phyloP scores from a whole-genome alignment of 2,113 vertebrate genomes.

The Apteryx owenii region DNA sequence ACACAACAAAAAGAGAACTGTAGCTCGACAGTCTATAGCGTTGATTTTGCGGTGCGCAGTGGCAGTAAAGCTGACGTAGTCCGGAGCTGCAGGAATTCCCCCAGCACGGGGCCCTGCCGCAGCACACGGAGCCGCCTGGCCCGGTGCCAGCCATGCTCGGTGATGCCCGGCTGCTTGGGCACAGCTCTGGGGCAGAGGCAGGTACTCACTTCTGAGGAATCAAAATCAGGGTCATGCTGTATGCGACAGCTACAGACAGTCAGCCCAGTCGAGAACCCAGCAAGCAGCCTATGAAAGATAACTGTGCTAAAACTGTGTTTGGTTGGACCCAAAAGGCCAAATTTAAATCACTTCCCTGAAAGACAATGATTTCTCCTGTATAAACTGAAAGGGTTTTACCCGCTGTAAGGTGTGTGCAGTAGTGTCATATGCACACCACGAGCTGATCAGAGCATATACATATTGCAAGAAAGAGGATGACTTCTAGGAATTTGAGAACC shows the following conservation, averaged over 20 bases:
- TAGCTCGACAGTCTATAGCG: not conserved
- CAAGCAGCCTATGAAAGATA: not conserved
- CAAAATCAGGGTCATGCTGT: not conserved
- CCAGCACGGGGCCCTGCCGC: fast-evolving
- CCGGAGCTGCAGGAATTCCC: not conserved
- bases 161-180: not conserved
- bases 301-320: not conserved
- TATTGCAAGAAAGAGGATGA: not conserved
- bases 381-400: not conserved
- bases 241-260: fast-evolving
- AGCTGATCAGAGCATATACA: not conserved
- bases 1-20: not conserved
- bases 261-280: not conserved
- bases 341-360: not conserved
- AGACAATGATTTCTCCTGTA: not conserved
- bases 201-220: not conserved
- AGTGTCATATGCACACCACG: not conserved
- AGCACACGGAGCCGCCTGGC: fast-evolving
- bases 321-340: not conserved
- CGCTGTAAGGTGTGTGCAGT: not conserved
- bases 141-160: not conserved
- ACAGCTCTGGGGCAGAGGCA: not conserved
- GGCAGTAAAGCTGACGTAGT: not conserved
- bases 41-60: not conserved
- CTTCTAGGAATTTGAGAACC: not conserved